Evolutionary conservation across 2,888 invertebrate species (phyloP).

Genomic region (Lasioglossum figueresi): DNA sequence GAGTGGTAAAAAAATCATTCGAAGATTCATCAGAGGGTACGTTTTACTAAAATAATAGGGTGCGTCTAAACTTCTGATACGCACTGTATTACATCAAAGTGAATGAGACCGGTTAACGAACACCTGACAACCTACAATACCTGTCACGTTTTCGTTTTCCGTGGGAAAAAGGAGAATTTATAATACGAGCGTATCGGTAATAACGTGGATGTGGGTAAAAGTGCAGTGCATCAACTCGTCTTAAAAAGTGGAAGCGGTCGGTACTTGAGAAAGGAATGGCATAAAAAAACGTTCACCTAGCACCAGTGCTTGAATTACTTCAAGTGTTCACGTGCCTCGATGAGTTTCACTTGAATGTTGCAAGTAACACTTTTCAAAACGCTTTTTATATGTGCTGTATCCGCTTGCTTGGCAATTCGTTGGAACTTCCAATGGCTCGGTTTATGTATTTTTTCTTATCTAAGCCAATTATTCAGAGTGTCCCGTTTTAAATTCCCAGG

Average conservation of each 20-base stretch:
- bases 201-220: background rate
- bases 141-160: background rate
- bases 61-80: no score
- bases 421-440: background rate
- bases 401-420: background rate
- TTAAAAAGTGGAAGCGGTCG: slow-evolving; percentile 37
- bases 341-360: slow-evolving; percentile 25
- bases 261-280: slow-evolving; percentile 6
- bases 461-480: background rate
- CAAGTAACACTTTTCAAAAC: slow-evolving; percentile 17
- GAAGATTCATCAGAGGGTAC: no score
- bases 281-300: background rate
- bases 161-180: background rate
- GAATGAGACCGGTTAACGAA: background rate
- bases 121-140: background rate
- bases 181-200: background rate
- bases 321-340: slow-evolving; percentile 14
- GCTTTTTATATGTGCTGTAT: slow-evolving; percentile 1
- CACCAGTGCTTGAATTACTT: slow-evolving; percentile 26
- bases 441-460: background rate
- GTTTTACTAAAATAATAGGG: no score
- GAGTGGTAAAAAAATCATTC: no score
- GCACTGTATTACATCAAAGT: background rate
- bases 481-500: no score
- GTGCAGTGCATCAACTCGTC: background rate